Base-by-base conservation (phyloP, 35 echinoderm and acorn worm genomes). In the Anneissia japonica region DNA sequence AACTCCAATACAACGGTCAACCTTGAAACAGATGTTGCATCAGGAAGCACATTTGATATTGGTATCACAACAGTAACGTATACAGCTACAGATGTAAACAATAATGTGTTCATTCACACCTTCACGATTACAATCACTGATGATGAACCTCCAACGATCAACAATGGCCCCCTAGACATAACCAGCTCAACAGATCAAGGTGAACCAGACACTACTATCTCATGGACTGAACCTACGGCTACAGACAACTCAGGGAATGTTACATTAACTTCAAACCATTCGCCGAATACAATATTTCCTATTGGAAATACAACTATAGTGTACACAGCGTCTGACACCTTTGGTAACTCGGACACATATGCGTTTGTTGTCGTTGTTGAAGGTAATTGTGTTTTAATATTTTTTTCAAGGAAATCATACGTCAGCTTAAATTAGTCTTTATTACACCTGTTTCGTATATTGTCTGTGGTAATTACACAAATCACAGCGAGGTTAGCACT, bases 41-140 rank as follows among this genome's bases (percentile, higher is more conserved):
- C 89, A 10, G 89, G 89, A 9, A 38, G 82, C 29, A 84, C 19
- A 28, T 95, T 95, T 37, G 31, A 75, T 16, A 77, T 51, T 38
- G 86, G 93, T 21, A 75, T 19, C 23, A 91, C 81, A 11, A 38
- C 77, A 17, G 90, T 95, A 13, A 83, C 77, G 17, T 91, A 91
- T 72, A 89, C 84, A 30, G 93, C 90, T 4, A 82, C 74, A 0
- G 93, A 95, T 31, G 23, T 35, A 17, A 82, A 31, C 34, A 86
- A 83, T 0, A 95, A 95, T 36, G 0, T 16, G 6, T 82, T 28
- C 39, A 43, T 10, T 30, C 85, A 86, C 35, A 80, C 85, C 17
- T 95, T 95, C 56, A 85, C n/a, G 34, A 41, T 95, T 30, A 86
- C 77, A 76, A 78, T 95, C 0, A 82, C 56, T 80, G 86, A 87